These are phyloP conservation scores for Agrochola circellaris DNA, from an alignment of 2,888 invertebrate genomes.

Conservation along the genomic window DNA sequence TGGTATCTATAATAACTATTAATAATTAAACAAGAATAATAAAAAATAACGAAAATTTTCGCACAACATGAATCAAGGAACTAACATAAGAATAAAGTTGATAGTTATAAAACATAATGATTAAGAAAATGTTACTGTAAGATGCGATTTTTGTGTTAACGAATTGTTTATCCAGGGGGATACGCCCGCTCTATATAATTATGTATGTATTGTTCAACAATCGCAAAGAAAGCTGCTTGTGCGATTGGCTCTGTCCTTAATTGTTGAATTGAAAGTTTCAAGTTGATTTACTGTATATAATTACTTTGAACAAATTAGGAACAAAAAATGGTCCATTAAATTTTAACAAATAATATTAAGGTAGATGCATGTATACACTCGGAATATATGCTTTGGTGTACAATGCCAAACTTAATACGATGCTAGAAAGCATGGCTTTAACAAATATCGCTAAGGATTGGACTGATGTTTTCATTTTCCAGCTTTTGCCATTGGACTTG, in stretches of 20 bases:
- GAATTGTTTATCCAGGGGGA: conserved; percentile 56
- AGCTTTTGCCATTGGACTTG: conserved; percentile 82
- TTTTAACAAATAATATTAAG: conserved; percentile 85
- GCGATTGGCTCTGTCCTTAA: conserved; percentile 61
- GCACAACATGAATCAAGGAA: conserved; percentile 89
- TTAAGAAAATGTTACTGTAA: conserved; percentile 74
- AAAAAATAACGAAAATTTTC: conserved; percentile 85
- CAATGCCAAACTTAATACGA: conserved; percentile 85
- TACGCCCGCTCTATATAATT: conserved; percentile 60
- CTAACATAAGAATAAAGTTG: conserved; percentile 85
- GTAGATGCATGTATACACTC: conserved; percentile 81
- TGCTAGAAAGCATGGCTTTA: conserved; percentile 85
- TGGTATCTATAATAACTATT: conserved; percentile 75
- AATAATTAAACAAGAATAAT: conserved; percentile 74
- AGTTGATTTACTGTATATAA: conserved; percentile 81
- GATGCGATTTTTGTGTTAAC: conserved; percentile 66
- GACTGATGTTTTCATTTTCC: conserved; percentile 80
- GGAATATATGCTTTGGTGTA: conserved; percentile 81
- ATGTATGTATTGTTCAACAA: conserved; percentile 70
- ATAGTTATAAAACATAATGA: conserved; percentile 77
- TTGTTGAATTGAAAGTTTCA: conserved; percentile 67
- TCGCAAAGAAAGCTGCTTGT: conserved; percentile 54
- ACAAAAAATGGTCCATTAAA: conserved; percentile 89
- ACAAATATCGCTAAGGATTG: conserved; percentile 79
- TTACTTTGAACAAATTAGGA: conserved; percentile 84